A percentile compares a stretch with the other conserved stretches of the same genome.
These are phyloP conservation scores for Blennius ocellaris DNA, from an alignment of 2,113 vertebrate genomes.

Conservation along the genomic window DNA sequence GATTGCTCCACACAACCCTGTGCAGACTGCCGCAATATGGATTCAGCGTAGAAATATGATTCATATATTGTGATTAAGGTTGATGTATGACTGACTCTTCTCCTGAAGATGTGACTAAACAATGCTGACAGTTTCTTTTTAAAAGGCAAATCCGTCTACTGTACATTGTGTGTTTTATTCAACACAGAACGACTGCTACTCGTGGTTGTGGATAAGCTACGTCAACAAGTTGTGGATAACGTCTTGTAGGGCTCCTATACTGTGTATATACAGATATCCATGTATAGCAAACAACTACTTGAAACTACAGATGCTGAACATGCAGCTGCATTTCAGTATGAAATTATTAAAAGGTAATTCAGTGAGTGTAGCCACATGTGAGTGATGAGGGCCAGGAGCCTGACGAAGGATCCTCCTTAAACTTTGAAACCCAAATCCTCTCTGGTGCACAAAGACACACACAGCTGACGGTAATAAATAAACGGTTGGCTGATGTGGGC, in stretches of 20 bases:
- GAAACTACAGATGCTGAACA: neutral
- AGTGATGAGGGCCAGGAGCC: conserved; percentile 15
- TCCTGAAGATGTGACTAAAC: neutral
- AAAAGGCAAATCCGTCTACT: neutral
- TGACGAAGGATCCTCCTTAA: conserved; percentile 14
- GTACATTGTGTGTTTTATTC: neutral
- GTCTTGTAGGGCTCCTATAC: neutral
- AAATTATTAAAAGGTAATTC: conserved; percentile 6
- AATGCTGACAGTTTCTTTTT: neutral
- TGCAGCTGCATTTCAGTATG: conserved; percentile 3
- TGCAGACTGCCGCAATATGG: neutral
- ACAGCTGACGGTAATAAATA: conserved; percentile 11
- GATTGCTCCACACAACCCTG: neutral
- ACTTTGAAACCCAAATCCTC: conserved; percentile 28
- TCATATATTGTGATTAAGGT: neutral
- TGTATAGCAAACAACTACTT: neutral
- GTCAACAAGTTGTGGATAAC: neutral
- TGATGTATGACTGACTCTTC: conserved; percentile 7
- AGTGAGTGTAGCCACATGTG: conserved; percentile 8
- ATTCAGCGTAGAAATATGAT: neutral
- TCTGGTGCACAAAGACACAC: neutral
- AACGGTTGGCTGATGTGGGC: conserved; percentile 24
- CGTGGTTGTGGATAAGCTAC: neutral
- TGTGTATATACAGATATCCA: neutral
- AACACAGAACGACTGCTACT: neutral